These are phyloP conservation scores for Leptonema lineaticorne DNA, from an alignment of 1,140 invertebrate genomes.

Conservation along the genomic window DNA sequence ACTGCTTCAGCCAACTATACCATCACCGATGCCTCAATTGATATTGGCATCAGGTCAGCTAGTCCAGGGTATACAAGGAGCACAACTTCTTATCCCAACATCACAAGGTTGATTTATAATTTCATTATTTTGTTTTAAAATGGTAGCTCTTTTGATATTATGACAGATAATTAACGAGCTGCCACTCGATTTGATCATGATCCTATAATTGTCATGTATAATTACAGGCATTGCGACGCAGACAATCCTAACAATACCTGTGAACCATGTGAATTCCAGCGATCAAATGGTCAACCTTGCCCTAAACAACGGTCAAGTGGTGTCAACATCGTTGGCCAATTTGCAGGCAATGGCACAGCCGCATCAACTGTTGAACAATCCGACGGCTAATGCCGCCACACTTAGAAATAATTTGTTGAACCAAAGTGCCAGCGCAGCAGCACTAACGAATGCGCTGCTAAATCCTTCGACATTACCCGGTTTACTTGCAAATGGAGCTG, in stretches of 20 bases:
- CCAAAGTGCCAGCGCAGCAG: slow-evolving; percentile 51
- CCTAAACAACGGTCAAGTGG: slow-evolving; percentile 78
- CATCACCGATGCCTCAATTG: slow-evolving; percentile 82
- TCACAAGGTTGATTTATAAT: slow-evolving; percentile 74
- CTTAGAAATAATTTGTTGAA: slow-evolving; percentile 61
- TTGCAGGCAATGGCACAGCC: slow-evolving; percentile 76
- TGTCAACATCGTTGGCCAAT: slow-evolving; percentile 81
- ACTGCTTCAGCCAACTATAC: slow-evolving; percentile 54
- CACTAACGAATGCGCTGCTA: slow-evolving; percentile 56
- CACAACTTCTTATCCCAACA: slow-evolving; percentile 89
- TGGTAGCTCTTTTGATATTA: no score
- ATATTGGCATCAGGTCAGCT: slow-evolving; percentile 89
- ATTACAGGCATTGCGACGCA: slow-evolving; percentile 84
- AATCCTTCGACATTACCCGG: slow-evolving; percentile 68
- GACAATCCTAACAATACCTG: slow-evolving; percentile 90
- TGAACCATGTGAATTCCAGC: slow-evolving; percentile 76
- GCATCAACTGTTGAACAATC: slow-evolving; percentile 57
- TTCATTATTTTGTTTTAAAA: no score
- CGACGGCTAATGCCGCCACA: slow-evolving; percentile 43
- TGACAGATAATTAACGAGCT: not conserved
- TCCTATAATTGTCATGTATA: no score
- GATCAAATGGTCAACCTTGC: slow-evolving; percentile 81
- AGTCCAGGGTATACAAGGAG: slow-evolving; percentile 88
- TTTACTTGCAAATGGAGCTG: slow-evolving; percentile 66
- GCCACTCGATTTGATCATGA: slow-evolving; percentile 26